These are phyloP conservation scores for Polydrusus pterygomalis DNA, from an alignment of 2,888 invertebrate genomes.

Conservation along the genomic window DNA sequence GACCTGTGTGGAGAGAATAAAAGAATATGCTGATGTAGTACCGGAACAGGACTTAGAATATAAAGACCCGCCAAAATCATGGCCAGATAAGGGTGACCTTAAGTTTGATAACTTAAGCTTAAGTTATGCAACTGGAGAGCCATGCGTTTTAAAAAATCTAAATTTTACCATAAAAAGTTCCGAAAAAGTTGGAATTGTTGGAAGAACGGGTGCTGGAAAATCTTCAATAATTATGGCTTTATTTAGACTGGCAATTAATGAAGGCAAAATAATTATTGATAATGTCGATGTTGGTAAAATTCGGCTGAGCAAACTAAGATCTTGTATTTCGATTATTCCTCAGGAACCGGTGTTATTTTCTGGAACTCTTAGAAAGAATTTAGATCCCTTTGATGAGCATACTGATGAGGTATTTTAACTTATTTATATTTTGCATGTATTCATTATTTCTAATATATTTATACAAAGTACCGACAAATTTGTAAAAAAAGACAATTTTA, in stretches of 20 bases:
- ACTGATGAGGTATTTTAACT: conserved; percentile 76
- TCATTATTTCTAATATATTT: too few species aligned
- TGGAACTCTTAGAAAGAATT: conserved; percentile 89
- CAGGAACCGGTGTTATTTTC: conserved; percentile 91
- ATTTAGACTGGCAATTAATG: conserved; percentile 85
- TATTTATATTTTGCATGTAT: neutral
- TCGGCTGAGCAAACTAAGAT: conserved; percentile 83
- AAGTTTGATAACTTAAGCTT: conserved; percentile 81
- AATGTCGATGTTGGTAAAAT: conserved; percentile 80
- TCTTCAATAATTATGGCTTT: conserved; percentile 84
- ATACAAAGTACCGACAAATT: too few species aligned
- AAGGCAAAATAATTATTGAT: conserved; percentile 89
- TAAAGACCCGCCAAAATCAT: conserved; percentile 68
- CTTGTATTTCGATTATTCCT: conserved; percentile 88
- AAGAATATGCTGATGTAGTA: conserved; percentile 85
- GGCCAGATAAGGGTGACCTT: conserved; percentile 83
- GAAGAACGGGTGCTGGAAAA: conserved; percentile 89
- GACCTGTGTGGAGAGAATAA: conserved; percentile 92
- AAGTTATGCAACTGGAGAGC: conserved; percentile 81
- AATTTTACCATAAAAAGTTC: conserved; percentile 74
- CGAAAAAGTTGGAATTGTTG: conserved; percentile 86
- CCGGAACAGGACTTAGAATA: conserved; percentile 71
- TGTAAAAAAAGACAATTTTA: too few species aligned
- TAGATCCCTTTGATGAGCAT: conserved; percentile 91
- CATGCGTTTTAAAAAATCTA: conserved; percentile 83